Conservation (phyloP, 1,140 invertebrate genomes). For the Trichoplusia ni region DNA sequence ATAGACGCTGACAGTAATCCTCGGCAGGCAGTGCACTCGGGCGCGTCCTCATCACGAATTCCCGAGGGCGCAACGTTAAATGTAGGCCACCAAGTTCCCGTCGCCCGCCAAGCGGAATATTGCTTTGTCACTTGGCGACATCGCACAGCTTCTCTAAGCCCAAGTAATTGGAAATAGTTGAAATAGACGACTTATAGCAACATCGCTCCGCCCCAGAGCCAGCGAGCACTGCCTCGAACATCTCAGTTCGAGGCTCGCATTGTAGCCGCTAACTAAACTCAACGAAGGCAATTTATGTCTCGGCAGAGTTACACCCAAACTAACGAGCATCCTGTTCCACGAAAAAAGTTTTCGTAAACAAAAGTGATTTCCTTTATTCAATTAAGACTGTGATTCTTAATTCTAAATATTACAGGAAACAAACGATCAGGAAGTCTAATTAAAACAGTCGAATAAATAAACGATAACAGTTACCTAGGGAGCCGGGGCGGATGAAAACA, state of each 20-base stretch:
- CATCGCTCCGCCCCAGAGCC: slow-evolving; percentile 34
- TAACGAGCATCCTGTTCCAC: slow-evolving; percentile 11
- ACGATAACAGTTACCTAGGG: slow-evolving; percentile 46
- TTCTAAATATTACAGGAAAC: slow-evolving; percentile 18
- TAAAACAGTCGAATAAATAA: slow-evolving; percentile 50
- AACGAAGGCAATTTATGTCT: slow-evolving; percentile 21
- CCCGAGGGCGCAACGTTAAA: slow-evolving; percentile 71
- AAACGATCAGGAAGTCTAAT: slow-evolving; percentile 40
- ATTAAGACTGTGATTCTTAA: slow-evolving; percentile 16
- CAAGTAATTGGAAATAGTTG: slow-evolving; percentile 80
- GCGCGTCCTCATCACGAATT: slow-evolving; percentile 71
- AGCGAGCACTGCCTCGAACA: slow-evolving; percentile 34
- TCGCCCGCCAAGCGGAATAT: slow-evolving; percentile 67
- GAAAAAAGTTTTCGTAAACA: background rate
- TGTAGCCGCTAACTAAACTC: slow-evolving; percentile 26
- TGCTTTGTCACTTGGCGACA: slow-evolving; percentile 79
- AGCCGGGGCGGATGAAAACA: slow-evolving; percentile 38
- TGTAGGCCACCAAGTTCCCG: slow-evolving; percentile 75
- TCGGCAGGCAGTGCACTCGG: slow-evolving; percentile 57
- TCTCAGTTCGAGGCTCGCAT: slow-evolving; percentile 23
- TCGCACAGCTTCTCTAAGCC: slow-evolving; percentile 71
- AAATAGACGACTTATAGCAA: slow-evolving; percentile 65
- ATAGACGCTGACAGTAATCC: slow-evolving; percentile 66
- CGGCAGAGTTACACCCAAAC: slow-evolving; percentile 7
- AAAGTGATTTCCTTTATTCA: slow-evolving; percentile 2